phyloP scores from a whole-genome alignment of 2,797 vertebrate species.

The Cynodonichthys magdalenae region DNA sequence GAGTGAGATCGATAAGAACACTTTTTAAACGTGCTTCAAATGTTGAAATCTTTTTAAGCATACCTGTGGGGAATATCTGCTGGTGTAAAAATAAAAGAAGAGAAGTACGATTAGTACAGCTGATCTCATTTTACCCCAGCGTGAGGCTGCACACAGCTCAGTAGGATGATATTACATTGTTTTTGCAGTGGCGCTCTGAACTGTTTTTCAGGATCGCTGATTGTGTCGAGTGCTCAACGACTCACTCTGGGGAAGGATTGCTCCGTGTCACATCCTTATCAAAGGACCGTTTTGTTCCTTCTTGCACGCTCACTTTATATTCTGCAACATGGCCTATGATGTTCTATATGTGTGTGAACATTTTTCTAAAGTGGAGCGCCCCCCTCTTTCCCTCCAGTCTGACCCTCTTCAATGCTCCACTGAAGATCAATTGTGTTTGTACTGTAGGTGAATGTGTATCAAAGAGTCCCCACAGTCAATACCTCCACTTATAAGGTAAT shows the following conservation, averaged over 20 bases:
- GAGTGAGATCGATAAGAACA: slow-evolving; percentile 62
- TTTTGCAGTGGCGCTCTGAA: slow-evolving; percentile 37
- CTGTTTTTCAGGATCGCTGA: slow-evolving; percentile 56
- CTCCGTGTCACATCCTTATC: slow-evolving; percentile 78
- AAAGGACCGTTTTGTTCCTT: slow-evolving; percentile 76
- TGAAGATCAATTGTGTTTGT: slow-evolving; percentile 80
- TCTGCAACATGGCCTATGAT: slow-evolving; percentile 63
- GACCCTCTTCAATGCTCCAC: slow-evolving; percentile 41
- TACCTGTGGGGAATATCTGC: slow-evolving; percentile 53
- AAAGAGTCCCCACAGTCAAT: slow-evolving; percentile 77
- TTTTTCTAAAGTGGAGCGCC: slow-evolving; percentile 49
- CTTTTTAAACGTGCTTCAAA: slow-evolving; percentile 72
- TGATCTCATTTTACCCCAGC: slow-evolving; percentile 35
- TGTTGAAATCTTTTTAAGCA: slow-evolving; percentile 58
- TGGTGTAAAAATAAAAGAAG: slow-evolving; percentile 43
- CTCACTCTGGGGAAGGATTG: slow-evolving; percentile 67
- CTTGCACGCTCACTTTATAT: slow-evolving; percentile 48
- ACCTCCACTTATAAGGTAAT: slow-evolving; percentile 78
- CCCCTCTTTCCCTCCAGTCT: slow-evolving; percentile 2
- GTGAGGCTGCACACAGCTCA: slow-evolving; percentile 43
- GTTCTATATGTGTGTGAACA: slow-evolving; percentile 49
- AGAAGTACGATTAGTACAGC: slow-evolving; percentile 57
- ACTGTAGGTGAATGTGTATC: slow-evolving; percentile 79
- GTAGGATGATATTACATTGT: slow-evolving; percentile 53
- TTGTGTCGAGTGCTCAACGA: slow-evolving; percentile 46